Evolutionary conservation across 1,140 invertebrate genomes (phyloP).

Genomic region (Colletes latitarsis): DNA sequence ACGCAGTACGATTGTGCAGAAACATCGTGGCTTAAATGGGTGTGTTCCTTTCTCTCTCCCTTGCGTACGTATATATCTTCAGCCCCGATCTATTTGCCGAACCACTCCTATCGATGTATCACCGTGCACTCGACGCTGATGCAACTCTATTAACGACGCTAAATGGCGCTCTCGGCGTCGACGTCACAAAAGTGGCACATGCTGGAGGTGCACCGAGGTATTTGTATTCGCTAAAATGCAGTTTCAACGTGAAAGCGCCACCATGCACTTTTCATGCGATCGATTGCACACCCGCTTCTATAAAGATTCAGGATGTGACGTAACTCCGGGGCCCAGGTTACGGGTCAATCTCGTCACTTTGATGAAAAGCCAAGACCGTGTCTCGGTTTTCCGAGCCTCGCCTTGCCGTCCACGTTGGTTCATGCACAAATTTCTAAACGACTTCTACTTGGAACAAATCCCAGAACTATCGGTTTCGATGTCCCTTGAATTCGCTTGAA

Average conservation of each 20-base stretch:
- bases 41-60: constrained; percentile 45
- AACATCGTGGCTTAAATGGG: constrained; percentile 34
- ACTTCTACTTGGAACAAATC: background rate
- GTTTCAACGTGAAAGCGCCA: constrained; percentile 23
- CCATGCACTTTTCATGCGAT: constrained; percentile 15
- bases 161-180: constrained; percentile 52
- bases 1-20: constrained; percentile 1
- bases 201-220: constrained; percentile 18
- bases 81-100: constrained; percentile 62
- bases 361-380: constrained; percentile 7
- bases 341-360: constrained; percentile 7
- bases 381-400: background rate
- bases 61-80: constrained; percentile 45
- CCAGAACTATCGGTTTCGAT: background rate
- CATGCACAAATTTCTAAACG: background rate
- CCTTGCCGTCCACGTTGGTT: background rate
- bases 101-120: constrained; percentile 65
- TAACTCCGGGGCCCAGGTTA: background rate
- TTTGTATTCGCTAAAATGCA: constrained; percentile 30
- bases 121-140: constrained; percentile 48
- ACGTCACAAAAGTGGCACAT: constrained; percentile 54
- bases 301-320: constrained; percentile 25
- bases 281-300: constrained; percentile 6
- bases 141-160: constrained; percentile 62
- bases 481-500: no score